Evolutionary conservation across 2,797 vertebrate species (phyloP).

Genomic region (Pempheris klunzingeri): DNA sequence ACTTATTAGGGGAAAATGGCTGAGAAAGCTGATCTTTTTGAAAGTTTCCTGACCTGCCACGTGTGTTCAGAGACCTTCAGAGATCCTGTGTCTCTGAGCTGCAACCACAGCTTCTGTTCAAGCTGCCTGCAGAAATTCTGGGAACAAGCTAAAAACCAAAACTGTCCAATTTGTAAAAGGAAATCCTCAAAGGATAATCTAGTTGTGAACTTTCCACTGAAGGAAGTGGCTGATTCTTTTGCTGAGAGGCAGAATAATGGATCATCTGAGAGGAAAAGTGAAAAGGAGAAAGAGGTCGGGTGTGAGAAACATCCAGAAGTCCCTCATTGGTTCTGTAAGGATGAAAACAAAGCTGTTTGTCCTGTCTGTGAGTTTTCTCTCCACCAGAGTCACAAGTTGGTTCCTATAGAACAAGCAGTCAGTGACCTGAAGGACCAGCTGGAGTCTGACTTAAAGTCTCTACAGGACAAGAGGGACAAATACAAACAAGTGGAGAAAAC

Average conservation of each 20-base stretch:
- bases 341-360: constrained; percentile 44
- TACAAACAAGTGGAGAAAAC: constrained; percentile 6
- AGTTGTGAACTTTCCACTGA: neutral
- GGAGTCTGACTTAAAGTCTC: constrained; percentile 29
- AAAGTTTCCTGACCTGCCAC: constrained; percentile 58
- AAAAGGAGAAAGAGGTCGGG: neutral
- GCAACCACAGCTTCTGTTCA: constrained; percentile 87
- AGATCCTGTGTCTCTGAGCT: constrained; percentile 83
- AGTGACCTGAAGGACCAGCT: constrained; percentile 36
- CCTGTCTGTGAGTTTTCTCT: constrained; percentile 50
- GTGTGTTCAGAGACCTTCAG: constrained; percentile 85
- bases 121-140: constrained; percentile 79
- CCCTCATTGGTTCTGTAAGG: constrained; percentile 33
- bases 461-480: constrained; percentile 32
- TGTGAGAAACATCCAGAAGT: constrained; percentile 23
- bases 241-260: neutral
- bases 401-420: constrained; percentile 54
- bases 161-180: constrained; percentile 47
- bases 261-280: neutral
- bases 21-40: neutral
- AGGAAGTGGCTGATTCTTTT: constrained; percentile 29
- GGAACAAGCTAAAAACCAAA: constrained; percentile 56
- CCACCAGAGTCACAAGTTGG: constrained; percentile 47
- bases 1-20: constrained; percentile 29
- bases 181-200: neutral